A percentile compares a stretch with the other conserved stretches of the same genome.
phyloP scores from a whole-genome alignment of 35 echinoderm and acorn worm genomes.

The Nesometra sesokonis region DNA sequence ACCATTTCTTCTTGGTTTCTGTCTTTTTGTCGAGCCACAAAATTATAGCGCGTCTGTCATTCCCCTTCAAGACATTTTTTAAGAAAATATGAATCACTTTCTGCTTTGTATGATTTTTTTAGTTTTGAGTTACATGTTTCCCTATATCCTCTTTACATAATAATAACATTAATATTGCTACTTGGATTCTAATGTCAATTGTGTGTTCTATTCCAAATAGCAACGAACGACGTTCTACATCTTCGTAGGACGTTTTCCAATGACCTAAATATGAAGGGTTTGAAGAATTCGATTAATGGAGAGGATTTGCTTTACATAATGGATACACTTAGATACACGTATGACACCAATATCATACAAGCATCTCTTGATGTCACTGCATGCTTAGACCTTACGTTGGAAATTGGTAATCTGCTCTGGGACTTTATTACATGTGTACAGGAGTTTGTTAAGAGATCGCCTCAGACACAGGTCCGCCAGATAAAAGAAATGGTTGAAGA shows the following conservation, averaged over 20 bases:
- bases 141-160: no score
- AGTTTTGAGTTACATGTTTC: no score
- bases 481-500: not conserved
- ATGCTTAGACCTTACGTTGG: not conserved
- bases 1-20: no score
- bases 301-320: not conserved
- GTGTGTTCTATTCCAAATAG: not conserved
- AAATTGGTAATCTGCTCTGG: not conserved
- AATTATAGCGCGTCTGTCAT: no score
- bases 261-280: not conserved
- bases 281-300: not conserved
- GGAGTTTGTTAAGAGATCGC: not conserved
- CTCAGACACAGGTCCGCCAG: not conserved
- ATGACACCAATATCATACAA: not conserved
- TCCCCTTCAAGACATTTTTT: no score
- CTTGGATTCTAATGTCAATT: no score
- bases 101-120: no score
- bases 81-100: no score
- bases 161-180: no score
- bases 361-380: not conserved
- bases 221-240: not conserved
- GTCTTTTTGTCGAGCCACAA: no score
- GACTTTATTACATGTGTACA: not conserved
- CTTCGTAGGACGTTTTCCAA: not conserved
- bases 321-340: not conserved